Conservation (phyloP, 2,797 vertebrate species). For the Sternotherus odoratus region DNA sequence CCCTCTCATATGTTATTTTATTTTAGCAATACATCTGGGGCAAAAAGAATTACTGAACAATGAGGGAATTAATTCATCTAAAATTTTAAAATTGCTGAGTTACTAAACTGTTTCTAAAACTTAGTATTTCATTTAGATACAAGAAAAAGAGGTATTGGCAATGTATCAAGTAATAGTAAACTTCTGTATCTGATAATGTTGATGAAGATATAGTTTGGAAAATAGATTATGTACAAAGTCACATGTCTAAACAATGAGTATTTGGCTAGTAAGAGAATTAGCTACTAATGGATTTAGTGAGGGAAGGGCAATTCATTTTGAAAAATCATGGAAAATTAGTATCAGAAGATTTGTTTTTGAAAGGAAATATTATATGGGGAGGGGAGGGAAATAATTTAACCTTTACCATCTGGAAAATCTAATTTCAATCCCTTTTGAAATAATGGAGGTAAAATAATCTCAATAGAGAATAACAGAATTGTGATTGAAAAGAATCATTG, state of each 20-base stretch:
- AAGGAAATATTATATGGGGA: not conserved
- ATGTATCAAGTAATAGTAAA: not conserved
- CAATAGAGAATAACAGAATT: not conserved
- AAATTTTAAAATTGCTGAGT: not conserved
- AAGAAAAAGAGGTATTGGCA: not conserved
- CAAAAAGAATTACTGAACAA: not conserved
- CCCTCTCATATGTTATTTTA: not conserved
- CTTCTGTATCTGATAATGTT: not conserved
- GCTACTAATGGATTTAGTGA: not conserved
- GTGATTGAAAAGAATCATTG: not conserved
- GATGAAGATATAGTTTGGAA: not conserved
- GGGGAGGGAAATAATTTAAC: not conserved
- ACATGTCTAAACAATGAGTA: not conserved
- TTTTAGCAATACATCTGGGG: not conserved
- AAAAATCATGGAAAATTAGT: not conserved
- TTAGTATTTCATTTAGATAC: not conserved
- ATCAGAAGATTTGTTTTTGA: not conserved
- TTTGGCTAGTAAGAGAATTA: not conserved
- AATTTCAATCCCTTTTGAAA: not conserved
- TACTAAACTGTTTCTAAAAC: constrained; percentile 1
- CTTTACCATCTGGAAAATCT: not conserved
- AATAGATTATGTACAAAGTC: not conserved
- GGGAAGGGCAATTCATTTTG: not conserved
- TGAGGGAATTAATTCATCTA: not conserved
- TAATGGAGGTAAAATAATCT: not conserved